phyloP scores from a whole-genome alignment of 1,140 invertebrate genomes.

The Drosophila nigrodunni region DNA sequence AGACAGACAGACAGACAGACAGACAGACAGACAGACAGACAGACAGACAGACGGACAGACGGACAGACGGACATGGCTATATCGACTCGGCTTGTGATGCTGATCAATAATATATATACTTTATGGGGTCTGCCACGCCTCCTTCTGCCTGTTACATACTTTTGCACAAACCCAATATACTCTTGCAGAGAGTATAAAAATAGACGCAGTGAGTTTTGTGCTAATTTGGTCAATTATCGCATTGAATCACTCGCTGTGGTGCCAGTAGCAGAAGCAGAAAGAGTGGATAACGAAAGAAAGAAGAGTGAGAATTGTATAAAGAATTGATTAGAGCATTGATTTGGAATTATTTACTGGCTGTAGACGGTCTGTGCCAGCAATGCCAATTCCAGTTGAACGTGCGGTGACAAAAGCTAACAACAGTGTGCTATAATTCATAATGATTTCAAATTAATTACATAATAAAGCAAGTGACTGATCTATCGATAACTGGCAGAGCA shows the following conservation, averaged over 20 bases:
- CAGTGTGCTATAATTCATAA: neutral
- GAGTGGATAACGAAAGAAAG: neutral
- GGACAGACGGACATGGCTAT: too few relatives aligned
- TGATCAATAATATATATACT: too few relatives aligned
- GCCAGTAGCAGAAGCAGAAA: neutral
- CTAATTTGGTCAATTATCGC: slow-evolving; percentile 22
- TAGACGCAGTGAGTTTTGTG: slow-evolving; percentile 13
- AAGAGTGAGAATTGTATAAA: neutral
- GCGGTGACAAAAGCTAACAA: neutral
- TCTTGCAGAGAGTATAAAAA: too few relatives aligned
- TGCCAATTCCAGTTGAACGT: neutral
- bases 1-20: too few relatives aligned
- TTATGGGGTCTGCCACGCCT: too few relatives aligned
- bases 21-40: too few relatives aligned
- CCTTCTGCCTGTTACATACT: too few relatives aligned
- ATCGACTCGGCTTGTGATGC: too few relatives aligned
- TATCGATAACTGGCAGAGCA: slow-evolving; percentile 6
- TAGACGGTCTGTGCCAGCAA: too few relatives aligned
- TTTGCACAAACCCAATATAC: too few relatives aligned
- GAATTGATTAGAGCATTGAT: neutral
- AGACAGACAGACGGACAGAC: too few relatives aligned
- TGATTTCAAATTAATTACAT: neutral
- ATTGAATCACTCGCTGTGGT: neutral
- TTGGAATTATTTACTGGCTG: neutral
- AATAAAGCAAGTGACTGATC: neutral